Evolutionary conservation across 2,888 invertebrate species (phyloP), one percentile per base, ranked within the genome.

Genomic region (Sinotaia quadrata): DNA sequence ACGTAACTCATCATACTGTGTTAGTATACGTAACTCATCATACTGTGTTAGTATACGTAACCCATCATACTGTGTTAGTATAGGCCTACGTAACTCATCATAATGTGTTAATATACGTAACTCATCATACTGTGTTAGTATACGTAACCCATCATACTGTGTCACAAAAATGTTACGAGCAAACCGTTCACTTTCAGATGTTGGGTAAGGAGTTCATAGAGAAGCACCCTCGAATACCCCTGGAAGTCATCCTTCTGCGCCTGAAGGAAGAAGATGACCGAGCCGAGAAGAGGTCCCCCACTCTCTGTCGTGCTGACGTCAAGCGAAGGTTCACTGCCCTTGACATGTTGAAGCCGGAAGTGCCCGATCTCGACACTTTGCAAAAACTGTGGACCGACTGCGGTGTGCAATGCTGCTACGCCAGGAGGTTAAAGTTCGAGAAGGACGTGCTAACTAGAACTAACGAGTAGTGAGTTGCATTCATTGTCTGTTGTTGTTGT

Each of bases 381-480:
- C 73, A 78, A 61, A 51, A 72, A 21, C 72, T 84, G 56, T 83
- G 82, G 82, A 74, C 67, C 7, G 83, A 84, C 71, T 56, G 65
- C 1, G 81, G 79, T 7, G 75, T 82, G 21, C 81, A 82, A 71
- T 49, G 69, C 41, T 76, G 82, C 71, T 82, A 75, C 61, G 74
- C 72, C 27, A 71, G 70, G 24, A 65, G 79, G 21, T 65, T 74
- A 15, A 75, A 73, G 47, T 80, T 76, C 33, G 58, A 67, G 21
- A 54, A 59, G 15, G 70, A 76, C 37, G 70, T 63, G 10, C 75
- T 82, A 31, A 70, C 78, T 29, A 71, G 74, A 8, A 80, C 81
- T 24, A 78, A 81, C 62, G 73, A 81, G 56, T 82, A 83, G 84
- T 84, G 72, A 78, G 84, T 75, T 24, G 10, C 47, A 47, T 7